A percentile compares a stretch with the other conserved stretches of the same genome.
Evolutionary conservation across 2,113 vertebrate species (phyloP).

Genomic region (Sclerurus mexicanus): DNA sequence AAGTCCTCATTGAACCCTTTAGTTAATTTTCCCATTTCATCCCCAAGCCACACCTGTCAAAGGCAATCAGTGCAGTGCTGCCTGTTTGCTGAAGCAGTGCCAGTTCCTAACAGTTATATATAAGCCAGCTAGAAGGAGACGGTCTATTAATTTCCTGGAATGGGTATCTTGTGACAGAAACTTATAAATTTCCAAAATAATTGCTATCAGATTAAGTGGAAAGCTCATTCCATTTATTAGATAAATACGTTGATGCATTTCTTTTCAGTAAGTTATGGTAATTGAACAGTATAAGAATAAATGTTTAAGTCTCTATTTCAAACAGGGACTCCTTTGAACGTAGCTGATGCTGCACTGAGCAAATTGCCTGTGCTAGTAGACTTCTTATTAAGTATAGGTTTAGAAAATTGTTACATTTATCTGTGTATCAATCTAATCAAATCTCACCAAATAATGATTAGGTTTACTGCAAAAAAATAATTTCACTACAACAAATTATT

Average conservation of each 20-base stretch:
- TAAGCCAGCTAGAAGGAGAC: background rate
- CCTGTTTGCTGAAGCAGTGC: background rate
- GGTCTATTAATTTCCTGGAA: constrained; percentile 46
- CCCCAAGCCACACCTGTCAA: constrained; percentile 17
- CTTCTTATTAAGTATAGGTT: background rate
- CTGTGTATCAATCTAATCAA: background rate
- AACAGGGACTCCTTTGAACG: background rate
- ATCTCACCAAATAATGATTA: background rate
- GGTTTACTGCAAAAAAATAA: background rate
- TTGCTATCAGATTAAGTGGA: constrained; percentile 26
- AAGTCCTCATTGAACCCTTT: background rate
- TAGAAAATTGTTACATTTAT: background rate
- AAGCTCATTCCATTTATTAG: constrained; percentile 41
- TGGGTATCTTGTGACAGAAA: constrained; percentile 9
- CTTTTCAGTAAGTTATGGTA: background rate
- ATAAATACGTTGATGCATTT: constrained; percentile 32
- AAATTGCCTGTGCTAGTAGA: background rate
- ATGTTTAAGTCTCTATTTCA: background rate
- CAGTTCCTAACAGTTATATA: background rate
- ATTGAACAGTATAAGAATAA: constrained; percentile 8
- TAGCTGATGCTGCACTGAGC: background rate
- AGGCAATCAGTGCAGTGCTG: constrained; percentile 11
- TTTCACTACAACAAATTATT: background rate
- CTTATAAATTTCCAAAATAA: constrained; percentile 51
- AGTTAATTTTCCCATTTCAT: constrained; percentile 41